These are phyloP conservation scores for Aphodius granarius DNA, from an alignment of 2,888 invertebrate genomes.

Conservation along the genomic window DNA sequence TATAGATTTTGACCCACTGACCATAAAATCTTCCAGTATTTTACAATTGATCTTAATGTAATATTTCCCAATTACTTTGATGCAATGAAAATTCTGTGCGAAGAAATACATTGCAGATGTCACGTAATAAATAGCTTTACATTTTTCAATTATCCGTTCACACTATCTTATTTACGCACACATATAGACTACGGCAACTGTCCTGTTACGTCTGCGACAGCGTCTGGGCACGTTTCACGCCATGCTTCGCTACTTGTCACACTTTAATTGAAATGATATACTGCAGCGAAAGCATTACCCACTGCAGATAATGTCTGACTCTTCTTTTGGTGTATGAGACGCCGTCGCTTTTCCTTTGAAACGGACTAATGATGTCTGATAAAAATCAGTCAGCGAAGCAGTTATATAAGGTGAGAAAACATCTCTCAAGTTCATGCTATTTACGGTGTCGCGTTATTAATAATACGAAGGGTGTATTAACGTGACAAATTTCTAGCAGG, in stretches of 20 bases:
- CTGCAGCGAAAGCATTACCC: constrained; percentile 34
- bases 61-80: too few species aligned
- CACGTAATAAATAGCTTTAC: background rate
- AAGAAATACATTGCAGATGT: too few species aligned
- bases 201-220: background rate
- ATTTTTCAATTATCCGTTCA: background rate
- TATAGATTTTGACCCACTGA: too few species aligned
- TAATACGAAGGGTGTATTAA: constrained; percentile 18
- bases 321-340: background rate
- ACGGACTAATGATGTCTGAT: background rate
- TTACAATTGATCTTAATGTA: too few species aligned
- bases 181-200: background rate
- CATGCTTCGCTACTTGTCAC: constrained; percentile 39
- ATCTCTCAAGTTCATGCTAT: constrained; percentile 18
- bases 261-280: constrained; percentile 41
- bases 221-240: constrained; percentile 29
- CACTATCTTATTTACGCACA: background rate
- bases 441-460: constrained; percentile 22
- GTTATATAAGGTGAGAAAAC: constrained; percentile 26
- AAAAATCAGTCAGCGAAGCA: background rate
- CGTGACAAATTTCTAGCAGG: constrained; percentile 19
- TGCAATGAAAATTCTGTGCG: too few species aligned
- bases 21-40: too few species aligned
- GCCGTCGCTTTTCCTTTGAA: background rate
- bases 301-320: background rate